These are phyloP conservation scores for Haemorhous mexicanus DNA, from an alignment of 2,113 vertebrate genomes.

Conservation along the genomic window DNA sequence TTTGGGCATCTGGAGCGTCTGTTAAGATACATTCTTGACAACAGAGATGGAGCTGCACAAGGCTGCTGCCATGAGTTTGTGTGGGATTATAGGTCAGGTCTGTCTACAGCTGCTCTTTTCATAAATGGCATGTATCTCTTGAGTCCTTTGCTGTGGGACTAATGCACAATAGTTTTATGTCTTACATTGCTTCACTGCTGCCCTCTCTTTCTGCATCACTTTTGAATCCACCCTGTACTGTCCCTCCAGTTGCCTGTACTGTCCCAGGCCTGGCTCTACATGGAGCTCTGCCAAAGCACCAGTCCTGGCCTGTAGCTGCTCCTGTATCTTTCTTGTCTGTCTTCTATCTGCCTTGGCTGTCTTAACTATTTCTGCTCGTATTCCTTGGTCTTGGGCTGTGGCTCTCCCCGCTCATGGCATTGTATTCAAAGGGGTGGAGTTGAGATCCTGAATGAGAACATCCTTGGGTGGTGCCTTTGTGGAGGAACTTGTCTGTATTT, in stretches of 20 bases:
- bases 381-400: background rate
- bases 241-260: background rate
- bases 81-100: background rate
- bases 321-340: background rate
- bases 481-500: background rate
- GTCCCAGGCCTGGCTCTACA: background rate
- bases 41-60: background rate
- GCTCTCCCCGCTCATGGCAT: background rate
- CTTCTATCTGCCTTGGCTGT: background rate
- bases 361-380: background rate
- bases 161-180: background rate
- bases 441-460: background rate
- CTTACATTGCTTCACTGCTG: background rate
- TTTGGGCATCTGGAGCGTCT: background rate
- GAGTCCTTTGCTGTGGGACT: background rate
- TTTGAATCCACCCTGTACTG: background rate
- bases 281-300: conserved; percentile 9
- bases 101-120: background rate
- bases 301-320: background rate
- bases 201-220: background rate
- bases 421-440: background rate
- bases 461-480: background rate
- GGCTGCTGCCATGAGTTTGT: background rate
- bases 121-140: background rate
- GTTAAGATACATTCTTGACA: background rate